Evolutionary conservation across 2,888 invertebrate genomes (phyloP).

Genomic region (Conomelus anceps): DNA sequence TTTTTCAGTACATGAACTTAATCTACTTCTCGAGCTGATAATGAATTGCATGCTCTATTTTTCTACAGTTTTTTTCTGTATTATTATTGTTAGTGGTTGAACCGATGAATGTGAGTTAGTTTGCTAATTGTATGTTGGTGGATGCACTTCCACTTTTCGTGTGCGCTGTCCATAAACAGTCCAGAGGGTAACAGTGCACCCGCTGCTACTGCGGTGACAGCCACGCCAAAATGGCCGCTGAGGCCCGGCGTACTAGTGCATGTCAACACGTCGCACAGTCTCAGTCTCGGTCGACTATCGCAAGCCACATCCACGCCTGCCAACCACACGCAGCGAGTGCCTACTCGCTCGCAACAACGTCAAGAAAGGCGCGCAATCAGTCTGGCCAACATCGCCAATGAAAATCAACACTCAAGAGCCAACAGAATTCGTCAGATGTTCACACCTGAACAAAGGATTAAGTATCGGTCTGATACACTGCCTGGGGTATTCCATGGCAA

Average conservation of each 20-base stretch:
- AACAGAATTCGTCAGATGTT: constrained; percentile 39
- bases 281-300: constrained; percentile 29
- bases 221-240: constrained; percentile 69
- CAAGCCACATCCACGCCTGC: constrained; percentile 33
- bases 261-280: constrained; percentile 58
- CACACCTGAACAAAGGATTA: constrained; percentile 30
- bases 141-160: too few relatives aligned
- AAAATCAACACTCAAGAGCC: constrained; percentile 37
- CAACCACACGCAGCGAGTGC: not conserved
- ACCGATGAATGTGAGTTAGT: not conserved
- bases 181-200: constrained; percentile 29
- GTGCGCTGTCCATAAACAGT: constrained; percentile 25
- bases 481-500: constrained; percentile 46
- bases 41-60: not conserved
- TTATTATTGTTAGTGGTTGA: not conserved
- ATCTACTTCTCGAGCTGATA: not conserved
- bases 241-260: constrained; percentile 84
- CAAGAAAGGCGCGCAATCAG: constrained; percentile 30
- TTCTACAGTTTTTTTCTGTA: too few relatives aligned
- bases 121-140: not conserved
- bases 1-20: too few relatives aligned
- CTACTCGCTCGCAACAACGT: constrained; percentile 10
- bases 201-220: constrained; percentile 32
- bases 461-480: constrained; percentile 38
- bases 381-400: constrained; percentile 31